Conservation (phyloP, 2,113 vertebrate genomes). For the Patagioenas fasciata region DNA sequence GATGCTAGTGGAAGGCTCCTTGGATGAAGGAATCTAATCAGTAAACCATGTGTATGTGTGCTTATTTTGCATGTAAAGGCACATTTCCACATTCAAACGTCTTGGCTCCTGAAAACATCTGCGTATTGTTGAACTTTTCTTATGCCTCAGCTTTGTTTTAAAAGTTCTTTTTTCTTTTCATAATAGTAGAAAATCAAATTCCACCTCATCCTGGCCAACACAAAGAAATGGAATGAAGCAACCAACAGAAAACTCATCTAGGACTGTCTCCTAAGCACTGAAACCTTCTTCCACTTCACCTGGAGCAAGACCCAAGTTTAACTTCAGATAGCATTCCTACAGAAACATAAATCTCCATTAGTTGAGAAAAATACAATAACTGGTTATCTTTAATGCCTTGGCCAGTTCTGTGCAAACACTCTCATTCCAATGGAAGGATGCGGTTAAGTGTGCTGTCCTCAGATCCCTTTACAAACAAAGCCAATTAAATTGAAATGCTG, state of each 20-base stretch:
- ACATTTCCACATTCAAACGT: not conserved
- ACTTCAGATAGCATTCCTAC: not conserved
- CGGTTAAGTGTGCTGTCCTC: not conserved
- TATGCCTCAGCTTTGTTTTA: not conserved
- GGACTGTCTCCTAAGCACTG: not conserved
- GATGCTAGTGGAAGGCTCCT: not conserved
- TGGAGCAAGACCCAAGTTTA: not conserved
- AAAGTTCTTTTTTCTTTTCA: not conserved
- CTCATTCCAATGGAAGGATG: not conserved
- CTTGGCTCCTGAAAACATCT: not conserved
- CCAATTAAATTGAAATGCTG: not conserved
- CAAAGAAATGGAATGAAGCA: not conserved
- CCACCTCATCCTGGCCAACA: not conserved
- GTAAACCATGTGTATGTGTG: not conserved
- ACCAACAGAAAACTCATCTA: not conserved
- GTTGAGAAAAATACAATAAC: not conserved
- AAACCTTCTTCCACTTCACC: not conserved
- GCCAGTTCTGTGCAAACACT: not conserved
- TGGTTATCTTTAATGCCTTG: not conserved
- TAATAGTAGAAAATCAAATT: not conserved
- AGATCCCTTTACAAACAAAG: not conserved
- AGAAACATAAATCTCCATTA: not conserved
- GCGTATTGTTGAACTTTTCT: not conserved
- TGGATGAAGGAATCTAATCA: not conserved
- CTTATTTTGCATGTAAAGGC: not conserved